Conservation (phyloP, 2,113 vertebrate genomes). For the Dermatemys mawii region DNA sequence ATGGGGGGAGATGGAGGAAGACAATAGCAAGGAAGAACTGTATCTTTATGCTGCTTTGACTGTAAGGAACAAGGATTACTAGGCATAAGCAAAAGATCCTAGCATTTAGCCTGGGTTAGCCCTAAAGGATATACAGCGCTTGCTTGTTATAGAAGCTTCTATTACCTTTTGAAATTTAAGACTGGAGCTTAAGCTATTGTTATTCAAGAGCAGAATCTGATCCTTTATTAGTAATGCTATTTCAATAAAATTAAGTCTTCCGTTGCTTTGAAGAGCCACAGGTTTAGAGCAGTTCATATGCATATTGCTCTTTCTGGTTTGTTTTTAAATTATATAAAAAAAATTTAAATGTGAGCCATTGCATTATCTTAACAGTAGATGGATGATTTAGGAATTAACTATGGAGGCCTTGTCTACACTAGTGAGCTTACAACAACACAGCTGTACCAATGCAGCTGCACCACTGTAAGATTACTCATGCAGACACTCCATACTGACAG, state of each 20-base stretch:
- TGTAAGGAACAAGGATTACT: background rate
- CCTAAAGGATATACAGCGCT: background rate
- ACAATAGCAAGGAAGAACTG: background rate
- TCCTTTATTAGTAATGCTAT: background rate
- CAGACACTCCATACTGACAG: too few relatives aligned
- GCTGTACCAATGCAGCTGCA: too few relatives aligned
- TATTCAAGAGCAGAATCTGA: background rate
- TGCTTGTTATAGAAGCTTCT: background rate
- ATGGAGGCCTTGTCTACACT: too few relatives aligned
- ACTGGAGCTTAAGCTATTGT: background rate
- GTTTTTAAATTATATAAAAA: background rate
- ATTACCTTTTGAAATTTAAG: background rate
- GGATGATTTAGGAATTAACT: too few relatives aligned
- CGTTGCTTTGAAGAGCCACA: background rate
- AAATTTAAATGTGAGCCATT: background rate
- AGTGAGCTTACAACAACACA: too few relatives aligned
- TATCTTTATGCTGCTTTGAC: background rate
- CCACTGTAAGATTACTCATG: too few relatives aligned
- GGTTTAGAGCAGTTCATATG: background rate
- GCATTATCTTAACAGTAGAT: background rate
- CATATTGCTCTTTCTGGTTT: too few relatives aligned
- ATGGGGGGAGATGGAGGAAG: rapidly evolving
- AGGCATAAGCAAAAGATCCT: background rate
- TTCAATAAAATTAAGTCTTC: background rate
- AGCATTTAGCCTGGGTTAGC: background rate